Percentiles rank a stretch among this genome's conserved stretches.
These are phyloP conservation scores for Listrodromus nycthemerus DNA, from an alignment of 2,888 invertebrate genomes.

Conservation along the genomic window DNA sequence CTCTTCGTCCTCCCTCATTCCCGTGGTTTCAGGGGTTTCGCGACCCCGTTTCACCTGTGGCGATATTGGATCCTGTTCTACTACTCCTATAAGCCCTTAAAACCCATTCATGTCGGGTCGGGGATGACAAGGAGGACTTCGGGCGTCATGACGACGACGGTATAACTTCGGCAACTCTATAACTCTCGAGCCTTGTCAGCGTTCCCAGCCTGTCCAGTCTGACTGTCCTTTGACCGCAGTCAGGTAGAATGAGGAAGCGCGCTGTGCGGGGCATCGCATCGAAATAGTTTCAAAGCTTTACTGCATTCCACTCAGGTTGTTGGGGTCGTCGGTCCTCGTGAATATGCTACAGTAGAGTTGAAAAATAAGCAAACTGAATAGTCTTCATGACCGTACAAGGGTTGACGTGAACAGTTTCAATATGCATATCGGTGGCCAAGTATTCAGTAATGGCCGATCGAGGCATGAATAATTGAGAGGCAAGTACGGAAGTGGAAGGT, in stretches of 20 bases:
- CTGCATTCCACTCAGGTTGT: neutral
- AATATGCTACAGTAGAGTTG: neutral
- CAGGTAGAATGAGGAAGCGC: neutral
- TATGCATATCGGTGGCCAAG: neutral
- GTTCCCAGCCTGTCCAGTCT: slow-evolving; percentile 8
- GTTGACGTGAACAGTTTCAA: neutral
- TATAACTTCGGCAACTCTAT: slow-evolving; percentile 36
- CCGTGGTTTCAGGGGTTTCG: slow-evolving; percentile 15
- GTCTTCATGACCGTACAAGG: neutral
- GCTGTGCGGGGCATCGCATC: slow-evolving; percentile 10
- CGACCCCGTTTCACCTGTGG: slow-evolving; percentile 40
- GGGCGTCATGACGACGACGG: slow-evolving; percentile 47
- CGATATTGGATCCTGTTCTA: slow-evolving; percentile 13
- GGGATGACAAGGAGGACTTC: slow-evolving; percentile 44
- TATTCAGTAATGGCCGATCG: neutral
- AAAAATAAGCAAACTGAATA: neutral
- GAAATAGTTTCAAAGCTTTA: slow-evolving; percentile 6
- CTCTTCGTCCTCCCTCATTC: slow-evolving; percentile 6
- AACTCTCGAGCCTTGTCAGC: slow-evolving; percentile 17
- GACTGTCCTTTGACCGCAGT: slow-evolving; percentile 28
- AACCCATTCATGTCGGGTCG: slow-evolving; percentile 39
- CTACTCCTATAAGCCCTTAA: slow-evolving; percentile 40
- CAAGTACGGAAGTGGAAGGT: neutral
- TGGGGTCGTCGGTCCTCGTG: neutral
- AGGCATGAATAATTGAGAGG: neutral